Percentiles rank a stretch among this genome's conserved stretches.
Conservation (phyloP, 2,888 invertebrate genomes). For the Volucella bombylans region DNA sequence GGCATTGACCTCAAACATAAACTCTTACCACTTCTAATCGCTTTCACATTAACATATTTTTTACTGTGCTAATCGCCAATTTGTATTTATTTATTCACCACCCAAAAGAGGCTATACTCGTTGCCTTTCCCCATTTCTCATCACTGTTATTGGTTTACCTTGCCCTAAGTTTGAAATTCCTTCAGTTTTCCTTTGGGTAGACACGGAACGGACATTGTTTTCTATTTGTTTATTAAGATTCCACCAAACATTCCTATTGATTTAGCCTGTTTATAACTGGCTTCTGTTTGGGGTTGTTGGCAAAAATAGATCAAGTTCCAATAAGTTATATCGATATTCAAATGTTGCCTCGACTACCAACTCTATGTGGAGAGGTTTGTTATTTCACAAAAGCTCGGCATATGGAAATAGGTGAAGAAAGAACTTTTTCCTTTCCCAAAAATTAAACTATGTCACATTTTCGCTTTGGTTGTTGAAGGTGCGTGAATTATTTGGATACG, state of each 20-base stretch:
- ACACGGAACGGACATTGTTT: constrained; percentile 42
- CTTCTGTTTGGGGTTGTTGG: constrained; percentile 20
- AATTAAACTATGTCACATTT: constrained; percentile 68
- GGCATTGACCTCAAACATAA: constrained; percentile 73
- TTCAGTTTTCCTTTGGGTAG: constrained; percentile 33
- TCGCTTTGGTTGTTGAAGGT: constrained; percentile 69
- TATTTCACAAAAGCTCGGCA: constrained; percentile 68
- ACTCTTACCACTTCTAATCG: constrained; percentile 63
- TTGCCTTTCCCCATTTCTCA: neutral
- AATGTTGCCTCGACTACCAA: constrained; percentile 49
- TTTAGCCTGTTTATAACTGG: constrained; percentile 62
- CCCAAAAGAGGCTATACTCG: constrained; percentile 33
- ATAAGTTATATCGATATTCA: constrained; percentile 70
- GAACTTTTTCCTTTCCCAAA: constrained; percentile 52
- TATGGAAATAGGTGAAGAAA: constrained; percentile 24
- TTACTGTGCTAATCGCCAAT: constrained; percentile 48
- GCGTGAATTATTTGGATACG: constrained; percentile 55
- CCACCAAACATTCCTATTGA: constrained; percentile 67
- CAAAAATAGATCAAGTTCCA: constrained; percentile 74
- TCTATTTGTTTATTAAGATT: constrained; percentile 61
- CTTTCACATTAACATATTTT: constrained; percentile 65
- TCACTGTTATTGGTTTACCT: constrained; percentile 23
- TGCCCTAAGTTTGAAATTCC: constrained; percentile 37
- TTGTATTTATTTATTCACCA: constrained; percentile 67
- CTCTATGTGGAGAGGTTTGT: constrained; percentile 31